Conservation (phyloP, 23 tunicate species). For the Styela plicata region DNA sequence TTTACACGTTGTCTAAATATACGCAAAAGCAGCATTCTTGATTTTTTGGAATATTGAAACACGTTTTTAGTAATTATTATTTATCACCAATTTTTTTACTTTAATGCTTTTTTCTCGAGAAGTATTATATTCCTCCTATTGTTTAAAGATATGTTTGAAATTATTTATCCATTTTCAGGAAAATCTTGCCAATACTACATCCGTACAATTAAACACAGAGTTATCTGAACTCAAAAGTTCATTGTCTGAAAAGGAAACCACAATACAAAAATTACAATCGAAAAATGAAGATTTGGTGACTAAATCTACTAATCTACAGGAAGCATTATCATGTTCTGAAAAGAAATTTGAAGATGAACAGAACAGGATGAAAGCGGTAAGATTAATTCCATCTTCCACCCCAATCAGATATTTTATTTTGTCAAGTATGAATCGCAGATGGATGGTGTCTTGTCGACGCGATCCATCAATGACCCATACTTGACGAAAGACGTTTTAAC, state of each 20-base stretch:
- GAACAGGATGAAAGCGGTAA: not conserved
- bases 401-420: not conserved
- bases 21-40: too few species aligned
- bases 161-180: too few species aligned
- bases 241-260: not conserved
- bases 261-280: not conserved
- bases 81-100: too few species aligned
- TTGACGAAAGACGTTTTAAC: too few species aligned
- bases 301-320: not conserved
- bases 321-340: not conserved
- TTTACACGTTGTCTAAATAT: too few species aligned
- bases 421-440: not conserved
- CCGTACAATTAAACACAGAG: not conserved
- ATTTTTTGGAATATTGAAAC: too few species aligned
- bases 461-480: too few species aligned
- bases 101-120: too few species aligned
- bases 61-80: too few species aligned
- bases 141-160: too few species aligned
- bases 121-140: too few species aligned
- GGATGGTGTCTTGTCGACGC: too few species aligned
- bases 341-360: not conserved
- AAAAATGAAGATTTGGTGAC: not conserved
- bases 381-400: not conserved
- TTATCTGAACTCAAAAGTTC: not conserved
- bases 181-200: not conserved